Conservation (phyloP, 1,140 invertebrate genomes). For the Monochamus saltuarius region DNA sequence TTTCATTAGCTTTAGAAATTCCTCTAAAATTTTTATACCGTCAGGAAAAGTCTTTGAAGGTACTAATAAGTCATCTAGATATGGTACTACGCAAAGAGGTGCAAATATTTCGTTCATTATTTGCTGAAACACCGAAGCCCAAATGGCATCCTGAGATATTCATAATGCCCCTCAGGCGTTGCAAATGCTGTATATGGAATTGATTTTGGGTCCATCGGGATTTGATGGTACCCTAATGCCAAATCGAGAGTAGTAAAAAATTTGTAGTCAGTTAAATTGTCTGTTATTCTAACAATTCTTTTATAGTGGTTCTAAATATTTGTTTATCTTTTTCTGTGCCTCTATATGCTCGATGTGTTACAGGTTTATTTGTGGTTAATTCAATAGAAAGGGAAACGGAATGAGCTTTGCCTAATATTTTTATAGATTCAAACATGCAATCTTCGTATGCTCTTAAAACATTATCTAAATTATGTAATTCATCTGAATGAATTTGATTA, state of each 20-base stretch:
- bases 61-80: slow-evolving; percentile 2
- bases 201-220: background rate
- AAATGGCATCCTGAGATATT: background rate
- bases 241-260: slow-evolving; percentile 10
- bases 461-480: too few species aligned
- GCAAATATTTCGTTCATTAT: background rate
- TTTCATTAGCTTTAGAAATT: background rate
- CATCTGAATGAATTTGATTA: too few species aligned
- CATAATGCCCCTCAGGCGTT: background rate
- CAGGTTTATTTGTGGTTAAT: background rate
- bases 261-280: slow-evolving; percentile 8
- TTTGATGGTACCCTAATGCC: slow-evolving; percentile 12
- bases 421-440: background rate
- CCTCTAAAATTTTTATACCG: background rate
- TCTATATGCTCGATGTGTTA: slow-evolving; percentile 7
- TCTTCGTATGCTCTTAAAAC: background rate
- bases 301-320: slow-evolving; percentile 10
- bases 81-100: background rate
- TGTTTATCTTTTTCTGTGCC: background rate
- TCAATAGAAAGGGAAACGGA: background rate
- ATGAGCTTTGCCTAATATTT: background rate
- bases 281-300: slow-evolving; percentile 23
- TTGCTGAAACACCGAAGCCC: slow-evolving; percentile 1
- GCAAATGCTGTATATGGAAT: slow-evolving; percentile 10
- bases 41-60: background rate